These are phyloP conservation scores for Eudyptes chrysolophus DNA, from an alignment of 2,113 vertebrate genomes.

Conservation along the genomic window DNA sequence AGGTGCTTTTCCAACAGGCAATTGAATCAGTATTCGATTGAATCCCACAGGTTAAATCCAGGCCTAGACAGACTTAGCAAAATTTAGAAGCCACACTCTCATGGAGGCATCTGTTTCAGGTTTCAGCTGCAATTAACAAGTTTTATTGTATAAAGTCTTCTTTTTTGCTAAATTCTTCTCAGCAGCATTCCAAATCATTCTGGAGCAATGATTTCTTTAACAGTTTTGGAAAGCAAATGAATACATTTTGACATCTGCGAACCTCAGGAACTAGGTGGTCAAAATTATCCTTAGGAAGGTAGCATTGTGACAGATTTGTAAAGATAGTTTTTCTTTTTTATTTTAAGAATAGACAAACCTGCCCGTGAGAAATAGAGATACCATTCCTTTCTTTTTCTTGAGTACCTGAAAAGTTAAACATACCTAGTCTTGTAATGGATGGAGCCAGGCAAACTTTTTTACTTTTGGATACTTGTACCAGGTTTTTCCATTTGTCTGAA, in stretches of 20 bases:
- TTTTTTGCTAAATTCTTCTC: background rate
- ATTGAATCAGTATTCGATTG: background rate
- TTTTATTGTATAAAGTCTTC: background rate
- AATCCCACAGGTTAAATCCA: background rate
- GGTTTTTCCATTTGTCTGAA: background rate
- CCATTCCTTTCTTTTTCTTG: background rate
- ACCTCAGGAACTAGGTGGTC: background rate
- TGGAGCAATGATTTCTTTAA: background rate
- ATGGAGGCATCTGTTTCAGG: background rate
- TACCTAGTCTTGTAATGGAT: background rate
- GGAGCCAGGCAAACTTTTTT: background rate
- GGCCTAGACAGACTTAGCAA: background rate
- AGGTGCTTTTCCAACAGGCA: too few species aligned
- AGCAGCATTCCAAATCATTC: background rate
- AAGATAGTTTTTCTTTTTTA: background rate
- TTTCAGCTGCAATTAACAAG: background rate
- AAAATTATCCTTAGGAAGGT: background rate
- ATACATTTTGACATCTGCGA: background rate
- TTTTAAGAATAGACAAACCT: background rate
- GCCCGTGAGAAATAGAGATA: background rate
- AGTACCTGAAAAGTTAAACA: background rate
- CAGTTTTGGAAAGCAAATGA: background rate
- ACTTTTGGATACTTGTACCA: background rate
- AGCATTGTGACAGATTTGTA: background rate
- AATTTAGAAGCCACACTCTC: background rate